Evolutionary conservation across 2,888 invertebrate species (phyloP).

Genomic region (Tachina lurida): DNA sequence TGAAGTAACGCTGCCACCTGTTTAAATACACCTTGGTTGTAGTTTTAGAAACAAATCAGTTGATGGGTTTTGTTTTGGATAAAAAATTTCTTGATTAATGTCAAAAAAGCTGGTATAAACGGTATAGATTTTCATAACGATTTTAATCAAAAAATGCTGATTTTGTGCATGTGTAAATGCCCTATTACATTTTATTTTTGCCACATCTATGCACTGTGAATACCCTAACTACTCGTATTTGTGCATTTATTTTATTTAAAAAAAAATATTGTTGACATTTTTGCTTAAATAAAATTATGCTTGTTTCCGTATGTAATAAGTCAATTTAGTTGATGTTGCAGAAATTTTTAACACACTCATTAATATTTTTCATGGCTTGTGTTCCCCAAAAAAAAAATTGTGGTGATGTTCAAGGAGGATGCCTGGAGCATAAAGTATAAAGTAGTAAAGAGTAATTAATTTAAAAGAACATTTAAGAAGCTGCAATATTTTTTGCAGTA

Average conservation of each 20-base stretch:
- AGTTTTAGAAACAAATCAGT: no score
- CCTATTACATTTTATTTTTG: no score
- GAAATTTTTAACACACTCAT: conserved; percentile 64
- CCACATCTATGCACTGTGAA: conserved; percentile 1
- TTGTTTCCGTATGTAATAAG: conserved; percentile 78
- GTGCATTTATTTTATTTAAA: conserved; percentile 9
- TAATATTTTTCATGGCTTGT: conserved; percentile 22
- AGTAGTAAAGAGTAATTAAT: conserved; percentile 78
- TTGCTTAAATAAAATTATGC: conserved; percentile 46
- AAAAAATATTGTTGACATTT: conserved; percentile 51
- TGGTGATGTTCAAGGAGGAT: neutral
- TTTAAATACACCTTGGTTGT: no score
- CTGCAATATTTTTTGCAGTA: neutral
- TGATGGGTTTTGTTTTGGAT: no score
- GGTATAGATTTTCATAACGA: no score
- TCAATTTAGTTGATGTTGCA: conserved; percentile 72
- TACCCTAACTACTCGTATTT: neutral
- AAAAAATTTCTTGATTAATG: no score
- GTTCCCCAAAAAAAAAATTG: neutral
- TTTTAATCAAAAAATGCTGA: no score
- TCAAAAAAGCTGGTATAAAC: no score
- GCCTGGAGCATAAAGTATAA: neutral
- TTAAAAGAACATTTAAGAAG: neutral
- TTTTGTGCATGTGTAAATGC: no score
- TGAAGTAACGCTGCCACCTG: no score